A percentile compares a stretch with the other conserved stretches of the same genome.
Conservation (phyloP, 2,888 invertebrate genomes). For the Ormyrus rosae region DNA sequence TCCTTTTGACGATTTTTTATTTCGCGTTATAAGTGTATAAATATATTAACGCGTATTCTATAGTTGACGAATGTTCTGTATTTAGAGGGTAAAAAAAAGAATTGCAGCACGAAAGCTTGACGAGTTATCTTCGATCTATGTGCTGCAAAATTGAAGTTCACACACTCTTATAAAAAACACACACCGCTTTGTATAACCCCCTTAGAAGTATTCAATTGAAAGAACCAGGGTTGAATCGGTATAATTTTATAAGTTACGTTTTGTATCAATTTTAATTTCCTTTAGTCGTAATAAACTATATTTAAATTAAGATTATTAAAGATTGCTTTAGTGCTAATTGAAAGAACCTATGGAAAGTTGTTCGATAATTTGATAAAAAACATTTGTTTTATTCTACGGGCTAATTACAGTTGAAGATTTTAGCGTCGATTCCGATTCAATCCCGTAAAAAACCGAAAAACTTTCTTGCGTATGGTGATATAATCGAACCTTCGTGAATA, state of each 20-base stretch:
- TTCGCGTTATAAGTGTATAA: conserved; percentile 26
- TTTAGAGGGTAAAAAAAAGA: conserved; percentile 24
- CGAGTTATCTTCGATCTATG: neutral
- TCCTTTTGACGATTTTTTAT: neutral
- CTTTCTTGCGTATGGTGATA: conserved; percentile 7
- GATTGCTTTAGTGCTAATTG: no score
- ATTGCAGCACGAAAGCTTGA: conserved; percentile 16
- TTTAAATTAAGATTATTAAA: no score
- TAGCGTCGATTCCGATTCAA: conserved; percentile 18
- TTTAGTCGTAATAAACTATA: no score
- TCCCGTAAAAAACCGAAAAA: conserved; percentile 1
- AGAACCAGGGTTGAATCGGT: conserved; percentile 49
- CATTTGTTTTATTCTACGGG: no score
- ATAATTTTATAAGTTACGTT: conserved; percentile 29
- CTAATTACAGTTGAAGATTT: neutral
- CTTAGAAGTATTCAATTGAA: conserved; percentile 8
- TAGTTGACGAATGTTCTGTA: conserved; percentile 40
- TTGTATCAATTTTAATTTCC: neutral
- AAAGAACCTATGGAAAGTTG: no score
- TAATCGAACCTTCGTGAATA: conserved; percentile 21
- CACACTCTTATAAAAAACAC: neutral
- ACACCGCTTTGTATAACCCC: conserved; percentile 1
- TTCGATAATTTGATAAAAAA: no score
- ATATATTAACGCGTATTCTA: conserved; percentile 11
- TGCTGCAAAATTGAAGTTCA: conserved; percentile 6